Base-by-base conservation (phyloP, 2,113 vertebrate species). In the Eubucco bourcierii region DNA sequence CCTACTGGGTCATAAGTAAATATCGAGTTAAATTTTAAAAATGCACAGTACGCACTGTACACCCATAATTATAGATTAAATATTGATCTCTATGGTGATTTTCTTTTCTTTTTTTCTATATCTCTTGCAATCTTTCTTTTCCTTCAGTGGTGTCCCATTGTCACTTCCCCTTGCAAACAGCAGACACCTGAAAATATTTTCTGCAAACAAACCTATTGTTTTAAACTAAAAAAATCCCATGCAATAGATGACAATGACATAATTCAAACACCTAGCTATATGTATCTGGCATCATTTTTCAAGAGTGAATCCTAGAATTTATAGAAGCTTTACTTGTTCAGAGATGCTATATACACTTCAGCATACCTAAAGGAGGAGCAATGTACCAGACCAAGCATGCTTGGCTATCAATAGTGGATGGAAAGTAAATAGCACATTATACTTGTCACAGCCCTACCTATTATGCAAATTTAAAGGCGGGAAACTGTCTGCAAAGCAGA, bases 21-120 rank as follows among this genome's bases (percentile, higher is more conserved):
- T 95, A 94, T 85, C 91, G 95, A 95, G 95, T 90, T 96, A 95
- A 93, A 95, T 95, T 90, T 95, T 81, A 95, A 90, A 93, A 94
- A 96, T 95, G 85, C 50, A 90, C 50, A 88, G 93, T 94, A 96
- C 91, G 90, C 90, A 90, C 85, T 92, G 93, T 95, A 95, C 93
- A 94, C 34, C 52, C 85, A 84, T 95, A 96, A 91, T 95, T 95
- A 96, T 90, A 91, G 90, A 94, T 94, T 94, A 94, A 95, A 91
- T 95, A 96, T 95, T 95, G 91, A 94, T 96, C 90, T 95, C 66
- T n/a, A 37, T 92, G 81, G 79, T 87, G 60, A 47, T 83, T 88
- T 59, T 60, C 84, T 39, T 55, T 85, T 93, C 93, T 53, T 52
- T 58, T 94, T 96, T 89, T 77, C 66, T 31, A 19, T 53, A 55